phyloP scores from a whole-genome alignment of 2,888 invertebrate genomes.

The Dicranocentrus wangi region DNA sequence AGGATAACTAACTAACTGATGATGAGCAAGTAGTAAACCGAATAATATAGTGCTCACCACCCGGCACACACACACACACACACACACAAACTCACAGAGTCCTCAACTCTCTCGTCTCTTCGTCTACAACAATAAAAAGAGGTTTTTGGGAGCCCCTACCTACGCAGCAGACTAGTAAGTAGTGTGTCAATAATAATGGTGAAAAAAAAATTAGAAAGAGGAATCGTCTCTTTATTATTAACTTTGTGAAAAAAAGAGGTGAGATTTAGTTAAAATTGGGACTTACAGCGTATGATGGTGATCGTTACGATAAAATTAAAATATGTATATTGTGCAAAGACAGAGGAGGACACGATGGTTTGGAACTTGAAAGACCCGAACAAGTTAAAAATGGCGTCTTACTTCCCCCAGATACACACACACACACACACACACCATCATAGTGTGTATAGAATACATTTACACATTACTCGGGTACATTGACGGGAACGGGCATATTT shows the following conservation, averaged over 20 bases:
- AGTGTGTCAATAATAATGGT: no score
- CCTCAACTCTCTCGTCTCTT: no score
- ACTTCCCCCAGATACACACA: slow-evolving; percentile 60
- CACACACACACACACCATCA: slow-evolving; percentile 18
- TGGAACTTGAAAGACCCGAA: slow-evolving; percentile 58
- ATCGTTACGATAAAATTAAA: background rate
- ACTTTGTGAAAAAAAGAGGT: no score
- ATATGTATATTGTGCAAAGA: background rate
- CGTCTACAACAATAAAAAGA: no score
- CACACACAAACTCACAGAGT: background rate
- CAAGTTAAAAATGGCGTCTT: slow-evolving; percentile 62
- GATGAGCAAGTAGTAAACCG: no score
- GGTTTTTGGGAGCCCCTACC: no score
- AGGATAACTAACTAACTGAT: no score
- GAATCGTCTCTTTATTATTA: no score
- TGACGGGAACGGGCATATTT: slow-evolving; percentile 20
- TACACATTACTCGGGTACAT: slow-evolving; percentile 25
- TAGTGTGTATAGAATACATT: slow-evolving; percentile 4
- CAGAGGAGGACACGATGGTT: slow-evolving; percentile 40
- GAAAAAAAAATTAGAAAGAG: no score
- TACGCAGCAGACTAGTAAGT: no score
- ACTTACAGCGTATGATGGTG: background rate
- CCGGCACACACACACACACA: no score
- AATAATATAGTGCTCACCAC: no score
- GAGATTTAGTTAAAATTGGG: background rate